Percentiles rank a stretch among this genome's conserved stretches.
These are phyloP conservation scores for Syrrhaptes paradoxus DNA, from an alignment of 2,113 vertebrate species.

Conservation along the genomic window DNA sequence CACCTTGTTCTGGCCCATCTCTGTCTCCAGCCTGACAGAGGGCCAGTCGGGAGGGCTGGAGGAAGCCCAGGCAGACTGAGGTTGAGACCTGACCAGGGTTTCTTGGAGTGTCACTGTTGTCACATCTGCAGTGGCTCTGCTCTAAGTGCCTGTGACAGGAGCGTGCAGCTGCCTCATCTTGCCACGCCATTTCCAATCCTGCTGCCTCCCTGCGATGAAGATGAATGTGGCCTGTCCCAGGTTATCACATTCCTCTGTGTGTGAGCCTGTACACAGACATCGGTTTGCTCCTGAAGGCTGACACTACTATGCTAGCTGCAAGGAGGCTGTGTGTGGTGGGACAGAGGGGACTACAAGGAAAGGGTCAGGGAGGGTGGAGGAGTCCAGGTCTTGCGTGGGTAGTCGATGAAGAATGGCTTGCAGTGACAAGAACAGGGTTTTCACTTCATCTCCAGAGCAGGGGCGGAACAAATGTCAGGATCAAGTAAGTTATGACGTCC, in stretches of 20 bases:
- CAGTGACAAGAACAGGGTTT: neutral
- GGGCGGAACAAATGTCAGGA: neutral
- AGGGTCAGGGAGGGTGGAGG: neutral
- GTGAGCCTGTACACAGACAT: neutral
- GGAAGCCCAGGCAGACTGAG: neutral
- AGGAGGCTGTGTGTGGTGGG: neutral
- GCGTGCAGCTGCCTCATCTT: slow-evolving; percentile 1
- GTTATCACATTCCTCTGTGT: neutral
- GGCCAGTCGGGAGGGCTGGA: neutral
- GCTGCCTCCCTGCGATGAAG: slow-evolving; percentile 14
- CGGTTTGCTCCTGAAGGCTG: neutral
- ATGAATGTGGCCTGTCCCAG: slow-evolving; percentile 37
- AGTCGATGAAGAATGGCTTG: neutral
- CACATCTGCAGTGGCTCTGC: neutral
- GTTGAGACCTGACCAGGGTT: neutral
- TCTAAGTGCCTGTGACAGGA: slow-evolving; percentile 28
- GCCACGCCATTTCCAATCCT: slow-evolving; percentile 21
- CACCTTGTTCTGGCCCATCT: neutral
- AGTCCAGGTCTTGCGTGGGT: neutral
- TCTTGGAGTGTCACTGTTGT: neutral
- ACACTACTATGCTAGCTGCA: neutral
- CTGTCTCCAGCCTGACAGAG: neutral
- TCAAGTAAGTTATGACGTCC: too few relatives aligned
- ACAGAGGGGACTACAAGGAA: neutral
- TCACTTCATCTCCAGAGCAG: neutral